phyloP scores from a whole-genome alignment of 2,888 invertebrate species.

The Timema podura region DNA sequence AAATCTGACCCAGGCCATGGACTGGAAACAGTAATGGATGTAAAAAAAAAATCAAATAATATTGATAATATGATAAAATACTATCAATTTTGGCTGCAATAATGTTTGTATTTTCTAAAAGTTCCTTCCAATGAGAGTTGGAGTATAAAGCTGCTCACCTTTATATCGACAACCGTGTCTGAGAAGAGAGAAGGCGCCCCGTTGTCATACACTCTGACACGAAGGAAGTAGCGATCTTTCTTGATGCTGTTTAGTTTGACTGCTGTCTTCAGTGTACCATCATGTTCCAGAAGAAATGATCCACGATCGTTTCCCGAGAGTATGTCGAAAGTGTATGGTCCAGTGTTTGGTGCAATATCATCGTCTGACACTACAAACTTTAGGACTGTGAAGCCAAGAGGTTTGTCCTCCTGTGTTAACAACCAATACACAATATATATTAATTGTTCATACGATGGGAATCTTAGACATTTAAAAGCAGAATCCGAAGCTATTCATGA shows the following conservation, averaged over 20 bases:
- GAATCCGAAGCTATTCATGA: too few relatives aligned
- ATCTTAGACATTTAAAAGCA: too few relatives aligned
- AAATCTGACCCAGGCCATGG: too few relatives aligned
- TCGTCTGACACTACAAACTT: slow-evolving; percentile 49
- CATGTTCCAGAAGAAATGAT: slow-evolving; percentile 45
- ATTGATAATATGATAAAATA: neutral
- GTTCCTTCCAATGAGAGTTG: neutral
- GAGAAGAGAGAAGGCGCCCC: slow-evolving; percentile 48
- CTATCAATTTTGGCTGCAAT: neutral
- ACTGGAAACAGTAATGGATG: too few relatives aligned
- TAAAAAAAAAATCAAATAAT: neutral
- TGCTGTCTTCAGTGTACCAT: slow-evolving; percentile 46
- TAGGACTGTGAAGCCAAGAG: slow-evolving; percentile 47
- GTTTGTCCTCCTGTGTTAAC: slow-evolving; percentile 46
- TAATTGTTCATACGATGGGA: too few relatives aligned
- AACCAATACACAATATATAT: too few relatives aligned
- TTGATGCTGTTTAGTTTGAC: slow-evolving; percentile 45
- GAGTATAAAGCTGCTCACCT: slow-evolving; percentile 31
- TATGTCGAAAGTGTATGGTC: slow-evolving; percentile 51
- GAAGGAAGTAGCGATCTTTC: slow-evolving; percentile 45
- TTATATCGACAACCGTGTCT: slow-evolving; percentile 45
- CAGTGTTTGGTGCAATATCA: slow-evolving; percentile 50
- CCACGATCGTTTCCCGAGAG: slow-evolving; percentile 47
- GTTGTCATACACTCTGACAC: slow-evolving; percentile 49
- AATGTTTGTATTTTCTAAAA: too few relatives aligned